Percentiles rank a stretch among this genome's conserved stretches.
phyloP scores from a whole-genome alignment of 2,888 invertebrate species.

The Mechanitis mazaeus region DNA sequence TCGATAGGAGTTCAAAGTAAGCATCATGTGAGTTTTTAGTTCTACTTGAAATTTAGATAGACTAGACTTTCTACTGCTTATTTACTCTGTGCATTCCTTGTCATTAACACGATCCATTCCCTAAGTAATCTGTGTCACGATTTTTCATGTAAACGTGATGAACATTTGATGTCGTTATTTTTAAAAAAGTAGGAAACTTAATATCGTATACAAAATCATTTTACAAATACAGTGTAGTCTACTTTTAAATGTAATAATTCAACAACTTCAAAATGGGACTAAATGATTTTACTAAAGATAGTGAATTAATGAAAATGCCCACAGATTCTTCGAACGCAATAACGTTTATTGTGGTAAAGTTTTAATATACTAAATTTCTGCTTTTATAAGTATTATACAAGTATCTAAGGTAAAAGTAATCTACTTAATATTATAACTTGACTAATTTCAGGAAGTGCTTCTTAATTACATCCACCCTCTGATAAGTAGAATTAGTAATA shows the following conservation, averaged over 20 bases:
- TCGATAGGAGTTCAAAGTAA: too few relatives aligned
- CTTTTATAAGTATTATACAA: background rate
- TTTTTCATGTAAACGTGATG: too few relatives aligned
- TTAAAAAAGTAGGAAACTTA: background rate
- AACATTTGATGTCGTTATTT: background rate
- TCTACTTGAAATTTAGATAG: too few relatives aligned
- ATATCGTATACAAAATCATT: background rate
- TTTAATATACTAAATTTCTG: background rate
- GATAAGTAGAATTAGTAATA: conserved; percentile 42
- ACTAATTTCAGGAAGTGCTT: conserved; percentile 45
- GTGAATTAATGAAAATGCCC: conserved; percentile 24
- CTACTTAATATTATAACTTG: background rate
- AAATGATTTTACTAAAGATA: conserved; percentile 8
- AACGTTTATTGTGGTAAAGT: conserved; percentile 48
- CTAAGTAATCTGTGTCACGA: too few relatives aligned
- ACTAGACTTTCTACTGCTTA: too few relatives aligned
- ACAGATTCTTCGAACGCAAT: conserved; percentile 45
- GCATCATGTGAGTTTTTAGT: too few relatives aligned
- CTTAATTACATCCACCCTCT: conserved; percentile 48
- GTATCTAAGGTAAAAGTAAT: background rate
- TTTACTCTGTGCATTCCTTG: too few relatives aligned
- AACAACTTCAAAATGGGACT: conserved; percentile 6
- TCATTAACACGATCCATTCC: too few relatives aligned
- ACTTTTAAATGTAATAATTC: background rate
- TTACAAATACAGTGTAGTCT: too few relatives aligned